A percentile compares a stretch with the other conserved stretches of the same genome.
These are phyloP conservation scores for Lucifuga dentata DNA, from an alignment of 2,113 vertebrate species.

Conservation along the genomic window DNA sequence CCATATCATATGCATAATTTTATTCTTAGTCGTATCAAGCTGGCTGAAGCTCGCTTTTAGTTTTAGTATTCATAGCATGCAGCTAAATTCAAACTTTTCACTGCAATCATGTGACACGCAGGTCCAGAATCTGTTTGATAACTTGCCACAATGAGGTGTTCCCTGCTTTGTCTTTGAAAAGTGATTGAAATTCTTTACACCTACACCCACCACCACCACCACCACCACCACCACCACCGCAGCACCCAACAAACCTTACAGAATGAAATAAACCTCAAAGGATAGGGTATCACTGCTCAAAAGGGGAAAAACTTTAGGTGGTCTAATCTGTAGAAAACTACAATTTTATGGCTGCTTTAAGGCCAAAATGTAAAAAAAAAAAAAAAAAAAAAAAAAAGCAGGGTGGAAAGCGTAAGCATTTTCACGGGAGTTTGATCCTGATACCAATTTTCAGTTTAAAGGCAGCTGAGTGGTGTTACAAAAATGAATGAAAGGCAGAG, in stretches of 20 bases:
- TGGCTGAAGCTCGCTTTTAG: constrained; percentile 17
- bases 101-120: constrained; percentile 58
- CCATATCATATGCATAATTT: too few relatives aligned
- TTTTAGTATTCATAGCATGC: constrained; percentile 60
- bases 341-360: not conserved
- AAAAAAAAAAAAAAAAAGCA: too few relatives aligned
- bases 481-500: constrained; percentile 14
- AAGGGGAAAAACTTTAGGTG: not conserved
- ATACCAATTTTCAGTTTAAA: constrained; percentile 8
- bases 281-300: not conserved
- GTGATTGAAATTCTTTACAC: constrained; percentile 74
- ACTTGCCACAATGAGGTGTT: constrained; percentile 65
- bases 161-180: constrained; percentile 74
- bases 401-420: too few relatives aligned
- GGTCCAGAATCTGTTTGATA: constrained; percentile 70
- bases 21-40: too few relatives aligned
- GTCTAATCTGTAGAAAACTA: constrained; percentile 15
- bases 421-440: not conserved
- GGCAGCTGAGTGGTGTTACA: not conserved
- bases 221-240: constrained; percentile 28
- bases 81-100: constrained; percentile 67
- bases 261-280: constrained; percentile 45
- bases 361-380: too few relatives aligned
- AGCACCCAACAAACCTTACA: constrained; percentile 45
- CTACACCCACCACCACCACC: constrained; percentile 62